Evolutionary conservation across 2,888 invertebrate species (phyloP), one percentile per base, ranked within the genome.

Genomic region (Poecilus cupreus): DNA sequence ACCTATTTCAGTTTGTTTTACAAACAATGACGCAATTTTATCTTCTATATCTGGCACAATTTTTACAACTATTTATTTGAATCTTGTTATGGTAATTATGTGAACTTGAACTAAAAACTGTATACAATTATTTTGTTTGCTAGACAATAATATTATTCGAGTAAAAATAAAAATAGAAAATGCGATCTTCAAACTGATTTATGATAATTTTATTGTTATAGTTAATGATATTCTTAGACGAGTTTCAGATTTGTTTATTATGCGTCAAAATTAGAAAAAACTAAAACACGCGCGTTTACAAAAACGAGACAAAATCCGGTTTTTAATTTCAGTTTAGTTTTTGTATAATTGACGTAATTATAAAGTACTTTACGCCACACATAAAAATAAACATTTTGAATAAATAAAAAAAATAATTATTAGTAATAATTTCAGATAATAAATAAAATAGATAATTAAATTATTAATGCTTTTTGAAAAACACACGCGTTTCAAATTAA

Each of bases 1-100:
- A 13, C 8, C 13, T 51, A 18, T 18, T 51, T 51, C 5, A 51
- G 3, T 13, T 46, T 4, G 46, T 46, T 51, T 16, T 18, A 51
- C 51, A 51, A 51, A 51, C 18, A 51, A 51, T 51, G 51, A 51
- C 51, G 51, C 51, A 51, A 51, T 51, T 18, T 51, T 51, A 51
- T 51, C 51, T 51, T 2, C 18, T 18, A 18, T 5, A 51, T 51
- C 51, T 51, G 18, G 5, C 51, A 51, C 18, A 18, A 51, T 18
- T 51, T 51, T 18, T 51, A 51, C 18, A 2, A 51, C 8, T 18
- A 51, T 51, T 51, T 2, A 18, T 51, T 13, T 51, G 51, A 51
- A 51, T 22, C 51, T 51, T 4, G 51, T 51, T 51, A 51, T 51
- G 51, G 1, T 51, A 51, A 51, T 51, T 51, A 51, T 51, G 51